Base-by-base conservation (phyloP, 2,888 invertebrate species). In the Cerastis leucographa region DNA sequence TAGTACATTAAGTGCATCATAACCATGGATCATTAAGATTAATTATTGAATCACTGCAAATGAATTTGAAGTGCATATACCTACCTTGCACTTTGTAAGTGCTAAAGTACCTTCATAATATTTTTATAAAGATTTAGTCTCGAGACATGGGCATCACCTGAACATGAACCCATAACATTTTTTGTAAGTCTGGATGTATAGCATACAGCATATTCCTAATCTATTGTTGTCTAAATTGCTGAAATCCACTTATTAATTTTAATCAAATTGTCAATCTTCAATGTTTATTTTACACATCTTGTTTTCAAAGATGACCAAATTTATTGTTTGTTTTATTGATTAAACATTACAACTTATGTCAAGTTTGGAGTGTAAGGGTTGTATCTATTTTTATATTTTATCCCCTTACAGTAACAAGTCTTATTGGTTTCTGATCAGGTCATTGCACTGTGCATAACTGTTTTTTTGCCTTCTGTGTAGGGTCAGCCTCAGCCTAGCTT, bases 131-230 rank as follows among this genome's bases (percentile, higher is more conserved):
- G 51, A 62, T 67, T 69, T 14, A 66, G 51, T 29, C 12, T 40
- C n/a, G 22, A 12, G 9, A 69, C 14, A 44, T 80, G 71, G 69
- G n/a, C 62, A 22, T 19, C 81, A 85, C 76, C 72, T 78, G 83
- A 81, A 80, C 76, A 69, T 73, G 51, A 8, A 51, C 76, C 46
- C 73, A 61, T 35, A 14, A 61, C 25, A 56, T 71, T 71, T 61
- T 56, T 64, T 68, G 2, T 40, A 51, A 42, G 40, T n/a, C 71
- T 87, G 81, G 83, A 72, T 85, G 71, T 74, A 86, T 84, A 81
- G 62, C 79, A 80, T 74, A 86, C 83, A 81, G 62, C 79, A 80
- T 71, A 56, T 42, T n/a, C 22, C 40, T n/a, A 49, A 65, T 61
- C 46, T 56, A 7, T 66, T 62, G 29, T 17, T 49, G 19, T n/a